Evolutionary conservation across 1,140 invertebrate genomes (phyloP).

Genomic region (Anastatus disparis): DNA sequence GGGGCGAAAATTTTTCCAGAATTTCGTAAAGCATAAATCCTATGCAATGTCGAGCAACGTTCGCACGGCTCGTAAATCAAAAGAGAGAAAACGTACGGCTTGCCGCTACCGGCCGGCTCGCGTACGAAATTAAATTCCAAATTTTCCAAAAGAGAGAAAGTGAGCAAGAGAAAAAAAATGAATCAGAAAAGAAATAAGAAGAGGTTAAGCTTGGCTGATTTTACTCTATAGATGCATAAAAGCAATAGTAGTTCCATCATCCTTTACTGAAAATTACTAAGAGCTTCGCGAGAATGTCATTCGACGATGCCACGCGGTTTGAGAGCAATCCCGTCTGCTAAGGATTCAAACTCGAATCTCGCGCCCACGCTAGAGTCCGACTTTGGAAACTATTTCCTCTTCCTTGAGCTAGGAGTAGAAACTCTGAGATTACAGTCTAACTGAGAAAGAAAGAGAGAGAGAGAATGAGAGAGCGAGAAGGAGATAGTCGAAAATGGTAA

Average conservation of each 20-base stretch:
- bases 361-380: neutral
- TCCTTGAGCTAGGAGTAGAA: neutral
- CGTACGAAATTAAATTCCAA: constrained; percentile 37
- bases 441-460: too few relatives aligned
- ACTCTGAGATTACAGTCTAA: constrained; percentile 25
- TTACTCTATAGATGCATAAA: too few relatives aligned
- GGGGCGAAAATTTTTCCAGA: constrained; percentile 14
- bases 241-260: neutral
- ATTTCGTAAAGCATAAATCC: constrained; percentile 10
- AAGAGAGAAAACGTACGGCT: neutral
- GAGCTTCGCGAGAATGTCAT: neutral
- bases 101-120: too few relatives aligned
- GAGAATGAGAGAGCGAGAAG: neutral
- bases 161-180: too few relatives aligned
- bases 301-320: too few relatives aligned
- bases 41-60: neutral
- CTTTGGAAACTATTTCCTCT: constrained; percentile 31
- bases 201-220: too few relatives aligned
- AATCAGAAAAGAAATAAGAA: too few relatives aligned
- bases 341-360: constrained; percentile 10
- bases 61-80: constrained; percentile 9
- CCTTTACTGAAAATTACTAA: constrained; percentile 22
- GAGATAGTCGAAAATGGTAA: too few relatives aligned
- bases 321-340: constrained; percentile 5
- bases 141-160: constrained; percentile 19